phyloP scores from a whole-genome alignment of 2,888 invertebrate species.

The Orthosia incerta region DNA sequence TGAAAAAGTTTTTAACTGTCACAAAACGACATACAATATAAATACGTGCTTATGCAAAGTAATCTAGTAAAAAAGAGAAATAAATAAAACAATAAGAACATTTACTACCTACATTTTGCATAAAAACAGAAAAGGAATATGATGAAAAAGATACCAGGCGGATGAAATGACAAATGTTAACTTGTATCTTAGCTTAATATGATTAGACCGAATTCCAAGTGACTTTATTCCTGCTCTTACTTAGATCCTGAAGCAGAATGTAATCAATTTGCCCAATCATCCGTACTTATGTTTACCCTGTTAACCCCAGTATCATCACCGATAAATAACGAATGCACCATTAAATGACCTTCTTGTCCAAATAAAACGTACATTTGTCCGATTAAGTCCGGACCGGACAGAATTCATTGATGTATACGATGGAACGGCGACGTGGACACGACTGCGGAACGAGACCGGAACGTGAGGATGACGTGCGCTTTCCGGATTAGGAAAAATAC shows the following conservation, averaged over 20 bases:
- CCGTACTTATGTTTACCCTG: slow-evolving; percentile 36
- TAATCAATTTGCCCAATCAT: slow-evolving; percentile 44
- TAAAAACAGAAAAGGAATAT: too few relatives aligned
- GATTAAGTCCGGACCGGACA: slow-evolving; percentile 66
- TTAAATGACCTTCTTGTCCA: slow-evolving; percentile 61
- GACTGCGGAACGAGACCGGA: slow-evolving; percentile 69
- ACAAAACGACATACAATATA: too few relatives aligned
- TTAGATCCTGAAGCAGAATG: slow-evolving; percentile 12
- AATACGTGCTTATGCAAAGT: too few relatives aligned
- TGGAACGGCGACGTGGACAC: slow-evolving; percentile 67
- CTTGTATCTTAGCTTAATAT: background rate
- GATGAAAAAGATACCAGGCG: too few relatives aligned
- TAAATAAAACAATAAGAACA: too few relatives aligned
- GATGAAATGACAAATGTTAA: background rate
- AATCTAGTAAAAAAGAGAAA: too few relatives aligned
- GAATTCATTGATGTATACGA: slow-evolving; percentile 71
- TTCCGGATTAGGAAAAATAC: slow-evolving; percentile 71
- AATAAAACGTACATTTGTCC: slow-evolving; percentile 75
- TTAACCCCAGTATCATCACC: slow-evolving; percentile 31
- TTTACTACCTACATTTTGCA: too few relatives aligned
- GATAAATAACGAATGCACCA: slow-evolving; percentile 62
- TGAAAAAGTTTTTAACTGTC: too few relatives aligned
- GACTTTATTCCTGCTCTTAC: background rate
- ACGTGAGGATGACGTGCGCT: slow-evolving; percentile 72
- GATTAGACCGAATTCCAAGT: slow-evolving; percentile 5